A percentile compares a stretch with the other conserved stretches of the same genome.
phyloP scores from a whole-genome alignment of 2,888 invertebrate species.

The Bugula neritina region DNA sequence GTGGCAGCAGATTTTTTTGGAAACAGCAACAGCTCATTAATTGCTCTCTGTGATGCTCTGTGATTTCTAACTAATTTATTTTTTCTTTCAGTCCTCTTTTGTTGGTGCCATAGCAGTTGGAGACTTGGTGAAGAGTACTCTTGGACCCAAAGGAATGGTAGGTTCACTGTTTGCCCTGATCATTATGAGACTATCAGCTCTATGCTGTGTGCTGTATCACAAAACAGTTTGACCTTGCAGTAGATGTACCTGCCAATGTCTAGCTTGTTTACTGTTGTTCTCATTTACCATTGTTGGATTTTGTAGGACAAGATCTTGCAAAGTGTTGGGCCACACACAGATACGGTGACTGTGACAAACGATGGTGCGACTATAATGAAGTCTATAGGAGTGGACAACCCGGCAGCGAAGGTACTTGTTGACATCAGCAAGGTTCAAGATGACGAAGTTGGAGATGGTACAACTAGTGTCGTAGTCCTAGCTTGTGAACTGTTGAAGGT shows the following conservation, averaged over 20 bases:
- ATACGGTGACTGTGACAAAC: constrained; percentile 85
- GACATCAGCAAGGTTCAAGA: constrained; percentile 98
- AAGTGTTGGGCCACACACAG: constrained; percentile 43
- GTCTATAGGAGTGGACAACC: constrained; percentile 93
- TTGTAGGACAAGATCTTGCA: constrained; percentile 59
- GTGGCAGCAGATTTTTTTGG: too few species aligned
- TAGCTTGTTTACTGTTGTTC: too few species aligned
- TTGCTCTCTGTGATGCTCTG: too few species aligned
- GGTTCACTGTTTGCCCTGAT: too few species aligned
- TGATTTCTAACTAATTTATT: too few species aligned
- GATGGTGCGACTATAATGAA: constrained; percentile 98
- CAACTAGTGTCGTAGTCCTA: constrained; percentile 95
- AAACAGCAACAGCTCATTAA: too few species aligned
- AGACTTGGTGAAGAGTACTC: constrained; percentile 92
- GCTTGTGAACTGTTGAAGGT: constrained; percentile 83
- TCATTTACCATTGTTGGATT: too few species aligned
- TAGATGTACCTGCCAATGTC: too few species aligned
- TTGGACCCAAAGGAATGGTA: constrained; percentile 97
- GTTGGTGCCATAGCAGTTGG: constrained; percentile 98
- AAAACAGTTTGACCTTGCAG: too few species aligned
- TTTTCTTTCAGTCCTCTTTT: constrained; percentile 70
- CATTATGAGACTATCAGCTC: too few species aligned
- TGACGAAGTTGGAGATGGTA: constrained; percentile 99
- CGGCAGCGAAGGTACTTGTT: constrained; percentile 97
- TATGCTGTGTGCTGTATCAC: too few species aligned